Evolutionary conservation across 2,797 vertebrate genomes (phyloP).

Genomic region (Gymnodraco acuticeps): DNA sequence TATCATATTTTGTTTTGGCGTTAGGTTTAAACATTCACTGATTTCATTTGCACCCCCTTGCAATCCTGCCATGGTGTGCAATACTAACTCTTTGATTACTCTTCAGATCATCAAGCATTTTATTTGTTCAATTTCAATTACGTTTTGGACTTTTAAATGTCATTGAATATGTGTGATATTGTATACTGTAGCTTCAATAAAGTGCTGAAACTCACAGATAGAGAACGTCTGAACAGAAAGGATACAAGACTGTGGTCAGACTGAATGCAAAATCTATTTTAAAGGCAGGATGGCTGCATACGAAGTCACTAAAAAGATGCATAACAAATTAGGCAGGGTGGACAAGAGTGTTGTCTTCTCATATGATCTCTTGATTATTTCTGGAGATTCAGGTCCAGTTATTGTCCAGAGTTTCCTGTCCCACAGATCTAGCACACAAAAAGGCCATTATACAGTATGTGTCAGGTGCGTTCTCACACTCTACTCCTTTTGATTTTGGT

Average conservation of each 20-base stretch:
- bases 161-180: background rate
- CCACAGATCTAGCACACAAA: no score
- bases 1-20: background rate
- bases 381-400: no score
- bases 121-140: background rate
- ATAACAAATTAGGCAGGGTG: background rate
- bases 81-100: background rate
- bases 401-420: no score
- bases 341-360: background rate
- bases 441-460: no score
- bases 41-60: background rate
- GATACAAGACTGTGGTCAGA: background rate
- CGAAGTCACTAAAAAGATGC: background rate
- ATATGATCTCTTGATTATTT: no score
- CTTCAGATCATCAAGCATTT: background rate
- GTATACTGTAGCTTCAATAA: background rate
- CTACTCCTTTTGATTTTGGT: no score
- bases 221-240: background rate
- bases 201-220: background rate
- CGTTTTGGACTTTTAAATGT: background rate
- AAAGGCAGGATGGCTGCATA: background rate
- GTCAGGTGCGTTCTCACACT: no score
- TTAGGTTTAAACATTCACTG: background rate
- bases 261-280: background rate
- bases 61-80: background rate